Evolutionary conservation across 1,140 invertebrate species (phyloP).

Genomic region (Oryctes rhinoceros): DNA sequence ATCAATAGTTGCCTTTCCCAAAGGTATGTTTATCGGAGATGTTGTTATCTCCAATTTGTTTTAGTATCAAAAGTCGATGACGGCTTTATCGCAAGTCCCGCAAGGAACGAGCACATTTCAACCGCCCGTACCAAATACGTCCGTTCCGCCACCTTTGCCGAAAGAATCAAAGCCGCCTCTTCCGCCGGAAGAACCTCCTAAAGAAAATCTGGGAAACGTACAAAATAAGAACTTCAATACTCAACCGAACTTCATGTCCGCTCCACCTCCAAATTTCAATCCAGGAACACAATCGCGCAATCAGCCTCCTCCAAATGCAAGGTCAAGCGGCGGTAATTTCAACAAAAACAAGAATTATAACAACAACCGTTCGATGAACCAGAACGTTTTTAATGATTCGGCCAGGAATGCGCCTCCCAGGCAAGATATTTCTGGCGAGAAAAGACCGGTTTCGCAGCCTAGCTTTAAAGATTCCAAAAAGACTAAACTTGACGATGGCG

Average conservation of each 20-base stretch:
- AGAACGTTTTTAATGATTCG: neutral
- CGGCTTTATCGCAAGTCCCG: conserved; percentile 55
- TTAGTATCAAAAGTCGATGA: conserved; percentile 61
- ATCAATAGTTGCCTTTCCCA: too few relatives aligned
- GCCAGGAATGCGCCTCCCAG: neutral
- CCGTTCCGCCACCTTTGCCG: conserved; percentile 62
- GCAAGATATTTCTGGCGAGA: neutral
- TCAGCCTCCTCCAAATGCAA: conserved; percentile 7
- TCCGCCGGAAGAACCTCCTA: conserved; percentile 59
- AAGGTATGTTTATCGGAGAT: too few relatives aligned
- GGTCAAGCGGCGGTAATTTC: neutral
- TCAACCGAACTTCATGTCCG: conserved; percentile 46
- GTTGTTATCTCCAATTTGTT: conserved; percentile 23
- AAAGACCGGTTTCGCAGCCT: neutral
- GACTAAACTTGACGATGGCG: neutral
- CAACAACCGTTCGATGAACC: conserved; percentile 39
- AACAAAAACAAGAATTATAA: conserved; percentile 37
- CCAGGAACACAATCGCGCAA: conserved; percentile 33
- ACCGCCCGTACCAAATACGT: conserved; percentile 57
- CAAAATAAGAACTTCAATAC: conserved; percentile 29
- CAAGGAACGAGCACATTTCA: conserved; percentile 50
- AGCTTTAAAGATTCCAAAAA: conserved; percentile 17
- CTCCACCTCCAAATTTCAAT: conserved; percentile 45
- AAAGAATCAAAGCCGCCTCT: conserved; percentile 64
- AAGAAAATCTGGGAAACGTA: neutral